Base-by-base conservation (phyloP, 2,113 vertebrate species). In the Ctenodactylus gundi region DNA sequence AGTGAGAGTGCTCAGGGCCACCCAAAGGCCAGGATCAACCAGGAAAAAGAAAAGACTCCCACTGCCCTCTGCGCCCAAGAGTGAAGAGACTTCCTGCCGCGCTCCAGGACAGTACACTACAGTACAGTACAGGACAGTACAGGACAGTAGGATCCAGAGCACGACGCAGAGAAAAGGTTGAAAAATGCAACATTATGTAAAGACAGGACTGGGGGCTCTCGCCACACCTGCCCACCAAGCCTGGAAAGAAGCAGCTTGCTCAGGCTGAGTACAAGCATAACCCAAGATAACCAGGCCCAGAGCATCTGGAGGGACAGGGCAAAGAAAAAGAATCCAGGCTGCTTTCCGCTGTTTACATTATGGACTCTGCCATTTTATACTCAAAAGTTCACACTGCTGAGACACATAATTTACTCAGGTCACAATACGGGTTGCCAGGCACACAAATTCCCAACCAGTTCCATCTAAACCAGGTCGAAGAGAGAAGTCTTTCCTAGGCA, bases 11-110 rank as follows among this genome's bases (percentile, higher is more conserved):
- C 49, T 25, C 29, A 18, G 31, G 6, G 67, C 14, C 1, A 57
- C 57, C 88, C 93, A 44, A 83, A 93, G 78, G 90, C 94, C 91
- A 39, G 9, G 25, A 27, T 65, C 58, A 1, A 41, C 65, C 62
- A 39, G 85, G 60, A 92, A 55, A 96, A 94, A 46, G 41, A 58
- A 82, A 95, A 62, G 76, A n/a, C 92, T 53, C 90, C 73, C 21
- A 3, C 25, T 23, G 81, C 65, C 82, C 77, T 68, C 25, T 0
- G 9, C 34, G 49, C 81, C 46, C n/a, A n/a, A n/a, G n/a, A n/a
- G n/a, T n/a, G n/a, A 1, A 3, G 39, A 70, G 27, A 51, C 8
- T 29, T 13, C 51, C 70, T 23, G 53, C 58, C 11, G 18, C 0
- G 4, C 76, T 23, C 51, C 39, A 7, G 87, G 87, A n/a, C 80